phyloP scores from a whole-genome alignment of 2,113 vertebrate species.

The Nesogale talazaci region DNA sequence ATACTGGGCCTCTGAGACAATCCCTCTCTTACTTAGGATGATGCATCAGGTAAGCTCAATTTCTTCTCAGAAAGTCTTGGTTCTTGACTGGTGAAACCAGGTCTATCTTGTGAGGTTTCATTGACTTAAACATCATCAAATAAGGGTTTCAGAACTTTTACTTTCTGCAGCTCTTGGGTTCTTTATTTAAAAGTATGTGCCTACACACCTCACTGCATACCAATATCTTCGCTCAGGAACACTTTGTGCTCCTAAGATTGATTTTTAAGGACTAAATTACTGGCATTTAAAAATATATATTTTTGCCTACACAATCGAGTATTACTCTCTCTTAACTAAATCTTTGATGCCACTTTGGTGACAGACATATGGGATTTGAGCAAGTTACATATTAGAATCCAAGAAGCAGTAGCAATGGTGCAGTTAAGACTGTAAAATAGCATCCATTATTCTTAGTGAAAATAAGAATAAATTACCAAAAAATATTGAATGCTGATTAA shows the following conservation, averaged over 20 bases:
- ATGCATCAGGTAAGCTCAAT: not conserved
- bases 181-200: not conserved
- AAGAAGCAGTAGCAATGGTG: constrained; percentile 58
- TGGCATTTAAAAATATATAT: not conserved
- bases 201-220: not conserved
- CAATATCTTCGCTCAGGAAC: not conserved
- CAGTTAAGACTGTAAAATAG: constrained; percentile 80
- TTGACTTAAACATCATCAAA: not conserved
- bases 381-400: constrained; percentile 44
- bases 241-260: not conserved
- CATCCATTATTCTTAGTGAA: constrained; percentile 74
- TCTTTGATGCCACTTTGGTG: not conserved
- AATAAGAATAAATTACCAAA: constrained; percentile 80
- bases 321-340: not conserved
- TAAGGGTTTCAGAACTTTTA: not conserved
- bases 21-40: not conserved
- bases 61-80: not conserved
- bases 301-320: not conserved
- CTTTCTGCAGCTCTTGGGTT: not conserved
- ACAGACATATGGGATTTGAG: not conserved
- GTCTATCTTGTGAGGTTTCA: not conserved
- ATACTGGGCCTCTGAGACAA: not conserved
- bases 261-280: not conserved
- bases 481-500: constrained; percentile 80
- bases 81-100: not conserved